Percentiles rank a stretch among this genome's conserved stretches.
Conservation (phyloP, 2,888 invertebrate genomes). For the Folsomia manolachei region DNA sequence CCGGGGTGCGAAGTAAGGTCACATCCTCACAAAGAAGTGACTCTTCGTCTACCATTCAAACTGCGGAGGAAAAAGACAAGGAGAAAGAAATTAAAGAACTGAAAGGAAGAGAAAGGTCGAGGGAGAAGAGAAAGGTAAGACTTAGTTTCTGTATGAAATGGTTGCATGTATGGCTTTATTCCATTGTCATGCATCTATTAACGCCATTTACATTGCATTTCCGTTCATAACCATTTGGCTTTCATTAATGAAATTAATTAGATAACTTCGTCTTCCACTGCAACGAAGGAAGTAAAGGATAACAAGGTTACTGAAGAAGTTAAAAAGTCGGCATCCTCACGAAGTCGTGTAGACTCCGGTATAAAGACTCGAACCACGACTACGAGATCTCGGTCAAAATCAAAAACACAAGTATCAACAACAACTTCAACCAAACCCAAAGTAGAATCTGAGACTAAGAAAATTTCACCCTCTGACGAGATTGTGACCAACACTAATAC, state of each 20-base stretch:
- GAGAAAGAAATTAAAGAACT: constrained; percentile 9
- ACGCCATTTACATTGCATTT: too few species aligned
- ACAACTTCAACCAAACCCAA: neutral
- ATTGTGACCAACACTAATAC: constrained; percentile 35
- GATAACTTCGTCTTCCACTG: constrained; percentile 20
- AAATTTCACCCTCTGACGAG: neutral
- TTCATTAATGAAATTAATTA: neutral
- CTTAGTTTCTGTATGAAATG: neutral
- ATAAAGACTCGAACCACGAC: constrained; percentile 3
- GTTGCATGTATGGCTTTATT: neutral
- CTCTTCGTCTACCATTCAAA: constrained; percentile 22
- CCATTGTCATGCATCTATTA: too few species aligned
- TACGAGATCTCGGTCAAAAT: constrained; percentile 20
- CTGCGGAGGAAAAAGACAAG: constrained; percentile 1
- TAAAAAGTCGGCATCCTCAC: neutral
- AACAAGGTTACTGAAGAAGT: constrained; percentile 13
- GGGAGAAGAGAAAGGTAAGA: constrained; percentile 10
- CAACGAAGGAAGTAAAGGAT: constrained; percentile 28
- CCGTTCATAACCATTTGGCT: too few species aligned
- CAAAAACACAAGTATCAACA: constrained; percentile 16
- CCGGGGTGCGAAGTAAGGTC: constrained; percentile 7
- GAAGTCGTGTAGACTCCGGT: constrained; percentile 5
- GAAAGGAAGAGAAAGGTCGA: constrained; percentile 6
- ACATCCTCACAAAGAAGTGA: constrained; percentile 13
- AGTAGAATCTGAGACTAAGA: constrained; percentile 9